phyloP scores from a whole-genome alignment of 1,140 invertebrate genomes.

The Elymnias hypermnestra region DNA sequence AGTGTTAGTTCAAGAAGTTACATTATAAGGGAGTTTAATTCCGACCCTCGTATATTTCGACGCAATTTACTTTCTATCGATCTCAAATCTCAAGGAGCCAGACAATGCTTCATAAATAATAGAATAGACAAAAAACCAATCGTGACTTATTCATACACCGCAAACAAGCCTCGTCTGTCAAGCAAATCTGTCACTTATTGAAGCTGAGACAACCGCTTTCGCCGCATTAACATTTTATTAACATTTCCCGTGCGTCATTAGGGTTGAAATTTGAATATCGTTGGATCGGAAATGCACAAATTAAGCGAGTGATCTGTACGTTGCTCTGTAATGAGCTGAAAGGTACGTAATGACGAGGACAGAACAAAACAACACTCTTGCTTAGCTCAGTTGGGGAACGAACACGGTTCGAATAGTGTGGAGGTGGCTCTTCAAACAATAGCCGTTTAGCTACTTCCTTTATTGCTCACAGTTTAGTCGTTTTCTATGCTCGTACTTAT shows the following conservation, averaged over 20 bases:
- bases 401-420: constrained; percentile 28
- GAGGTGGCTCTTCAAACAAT: constrained; percentile 29
- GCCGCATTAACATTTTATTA: constrained; percentile 74
- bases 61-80: constrained; percentile 5
- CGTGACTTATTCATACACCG: constrained; percentile 64
- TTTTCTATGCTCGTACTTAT: no score
- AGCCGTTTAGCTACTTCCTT: no score
- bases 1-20: no score
- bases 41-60: not conserved
- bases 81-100: constrained; percentile 19
- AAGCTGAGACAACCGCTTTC: constrained; percentile 47
- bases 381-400: constrained; percentile 62
- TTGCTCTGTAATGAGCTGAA: constrained; percentile 67
- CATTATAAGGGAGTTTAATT: no score
- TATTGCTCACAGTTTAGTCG: no score
- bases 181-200: constrained; percentile 74
- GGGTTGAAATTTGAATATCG: constrained; percentile 73
- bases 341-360: constrained; percentile 67
- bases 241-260: constrained; percentile 71
- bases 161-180: constrained; percentile 62
- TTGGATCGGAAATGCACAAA: constrained; percentile 73
- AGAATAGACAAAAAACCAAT: constrained; percentile 60
- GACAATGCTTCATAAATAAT: constrained; percentile 50
- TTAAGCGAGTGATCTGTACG: constrained; percentile 72
- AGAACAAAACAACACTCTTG: constrained; percentile 70